Percentiles rank a stretch among this genome's conserved stretches.
These are phyloP conservation scores for Drosophila persimilis DNA, from an alignment of 1,140 invertebrate species.

Conservation along the genomic window DNA sequence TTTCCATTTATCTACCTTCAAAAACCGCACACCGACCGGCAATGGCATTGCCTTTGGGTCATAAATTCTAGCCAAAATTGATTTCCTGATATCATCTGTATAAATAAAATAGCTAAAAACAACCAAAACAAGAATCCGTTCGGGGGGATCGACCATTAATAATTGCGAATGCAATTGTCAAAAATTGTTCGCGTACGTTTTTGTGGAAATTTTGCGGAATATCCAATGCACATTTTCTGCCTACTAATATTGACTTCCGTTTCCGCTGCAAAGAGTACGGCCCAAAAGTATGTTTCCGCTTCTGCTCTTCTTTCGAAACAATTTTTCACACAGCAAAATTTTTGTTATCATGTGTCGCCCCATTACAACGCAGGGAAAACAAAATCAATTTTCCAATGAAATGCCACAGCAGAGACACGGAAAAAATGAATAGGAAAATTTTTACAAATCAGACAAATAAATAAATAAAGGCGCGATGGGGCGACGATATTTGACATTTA, in stretches of 20 bases:
- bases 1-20: slow-evolving; percentile 40
- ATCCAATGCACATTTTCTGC: slow-evolving; percentile 54
- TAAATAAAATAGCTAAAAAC: slow-evolving; percentile 37
- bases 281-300: slow-evolving; percentile 69
- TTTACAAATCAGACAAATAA: slow-evolving; percentile 78
- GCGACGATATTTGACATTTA: slow-evolving; percentile 70
- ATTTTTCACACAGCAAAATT: slow-evolving; percentile 29
- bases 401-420: slow-evolving; percentile 35
- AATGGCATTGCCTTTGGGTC: slow-evolving; percentile 26
- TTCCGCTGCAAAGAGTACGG: slow-evolving; percentile 48
- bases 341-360: slow-evolving; percentile 51
- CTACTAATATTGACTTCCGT: slow-evolving; percentile 78
- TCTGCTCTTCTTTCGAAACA: slow-evolving; percentile 25
- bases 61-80: slow-evolving; percentile 65
- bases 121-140: slow-evolving; percentile 16
- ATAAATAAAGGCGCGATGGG: slow-evolving; percentile 54
- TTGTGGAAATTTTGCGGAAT: slow-evolving; percentile 56
- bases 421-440: slow-evolving; percentile 20
- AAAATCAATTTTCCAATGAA: slow-evolving; percentile 61
- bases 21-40: slow-evolving; percentile 4
- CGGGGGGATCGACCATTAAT: slow-evolving; percentile 59
- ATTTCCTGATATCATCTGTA: slow-evolving; percentile 69
- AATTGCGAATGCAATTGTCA: slow-evolving; percentile 57
- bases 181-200: slow-evolving; percentile 40
- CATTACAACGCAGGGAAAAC: slow-evolving; percentile 29